These are phyloP conservation scores for Steinernema khuongi DNA, from an alignment of 1,140 invertebrate species.

Conservation along the genomic window DNA sequence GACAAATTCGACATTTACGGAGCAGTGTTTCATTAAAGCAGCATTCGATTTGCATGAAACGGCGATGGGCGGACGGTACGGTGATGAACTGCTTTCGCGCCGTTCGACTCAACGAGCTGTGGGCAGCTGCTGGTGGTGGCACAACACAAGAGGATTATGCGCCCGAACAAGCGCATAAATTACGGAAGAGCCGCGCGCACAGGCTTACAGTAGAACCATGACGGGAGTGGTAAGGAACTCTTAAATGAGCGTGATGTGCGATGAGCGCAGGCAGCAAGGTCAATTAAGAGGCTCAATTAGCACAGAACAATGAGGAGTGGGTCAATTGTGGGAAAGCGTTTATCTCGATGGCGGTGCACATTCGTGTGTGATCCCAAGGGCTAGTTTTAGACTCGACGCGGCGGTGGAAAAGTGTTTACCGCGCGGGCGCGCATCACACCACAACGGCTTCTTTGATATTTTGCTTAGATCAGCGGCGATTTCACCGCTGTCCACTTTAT, in stretches of 20 bases:
- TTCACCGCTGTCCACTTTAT: too few species aligned
- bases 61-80: not conserved
- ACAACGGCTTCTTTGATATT: not conserved
- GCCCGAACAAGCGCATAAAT: not conserved
- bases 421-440: not conserved
- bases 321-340: conserved; percentile 15
- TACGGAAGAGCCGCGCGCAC: not conserved
- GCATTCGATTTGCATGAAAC: conserved; percentile 4
- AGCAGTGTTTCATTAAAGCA: not conserved
- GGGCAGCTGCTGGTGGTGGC: not conserved
- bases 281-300: conserved; percentile 10
- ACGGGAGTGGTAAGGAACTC: not conserved
- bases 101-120: too few species aligned
- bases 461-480: too few species aligned
- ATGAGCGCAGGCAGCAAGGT: not conserved
- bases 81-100: not conserved
- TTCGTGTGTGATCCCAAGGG: not conserved
- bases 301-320: conserved; percentile 8
- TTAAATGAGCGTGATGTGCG: not conserved
- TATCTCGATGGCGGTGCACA: conserved; percentile 1
- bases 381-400: conserved; percentile 1
- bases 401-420: not conserved
- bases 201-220: not conserved
- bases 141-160: conserved; percentile 6
- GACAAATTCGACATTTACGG: not conserved